Evolutionary conservation across 2,113 vertebrate genomes (phyloP).

Genomic region (Progne subis): DNA sequence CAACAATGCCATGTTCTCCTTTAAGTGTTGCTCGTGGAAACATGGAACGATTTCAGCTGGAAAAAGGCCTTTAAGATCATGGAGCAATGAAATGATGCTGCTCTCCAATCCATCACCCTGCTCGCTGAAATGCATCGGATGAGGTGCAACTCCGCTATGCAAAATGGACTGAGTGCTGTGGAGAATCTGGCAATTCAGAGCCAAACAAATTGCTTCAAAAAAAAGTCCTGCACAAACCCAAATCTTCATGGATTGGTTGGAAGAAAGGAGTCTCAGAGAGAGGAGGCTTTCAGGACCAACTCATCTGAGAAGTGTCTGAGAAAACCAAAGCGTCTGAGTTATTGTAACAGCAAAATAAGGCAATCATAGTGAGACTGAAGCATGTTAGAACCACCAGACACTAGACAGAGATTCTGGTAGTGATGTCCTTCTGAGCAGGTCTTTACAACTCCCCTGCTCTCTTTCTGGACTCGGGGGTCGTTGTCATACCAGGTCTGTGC

Average conservation of each 20-base stretch:
- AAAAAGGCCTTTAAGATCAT: not conserved
- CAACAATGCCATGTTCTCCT: not conserved
- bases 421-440: not conserved
- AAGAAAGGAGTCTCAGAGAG: not conserved
- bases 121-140: rapidly evolving
- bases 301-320: not conserved
- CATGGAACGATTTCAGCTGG: not conserved
- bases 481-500: not conserved
- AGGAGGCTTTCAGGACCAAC: not conserved
- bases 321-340: not conserved
- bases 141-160: not conserved
- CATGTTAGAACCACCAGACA: not conserved
- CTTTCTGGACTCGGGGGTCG: not conserved
- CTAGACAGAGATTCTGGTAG: not conserved
- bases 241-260: not conserved
- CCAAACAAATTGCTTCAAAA: not conserved
- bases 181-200: not conserved
- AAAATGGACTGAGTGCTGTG: rapidly evolving
- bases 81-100: not conserved
- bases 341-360: not conserved
- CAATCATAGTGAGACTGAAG: not conserved
- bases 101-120: not conserved
- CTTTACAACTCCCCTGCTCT: not conserved
- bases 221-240: not conserved
- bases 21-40: not conserved